Base-by-base conservation (phyloP, 2,797 vertebrate genomes). In the Sarcoramphus papa region DNA sequence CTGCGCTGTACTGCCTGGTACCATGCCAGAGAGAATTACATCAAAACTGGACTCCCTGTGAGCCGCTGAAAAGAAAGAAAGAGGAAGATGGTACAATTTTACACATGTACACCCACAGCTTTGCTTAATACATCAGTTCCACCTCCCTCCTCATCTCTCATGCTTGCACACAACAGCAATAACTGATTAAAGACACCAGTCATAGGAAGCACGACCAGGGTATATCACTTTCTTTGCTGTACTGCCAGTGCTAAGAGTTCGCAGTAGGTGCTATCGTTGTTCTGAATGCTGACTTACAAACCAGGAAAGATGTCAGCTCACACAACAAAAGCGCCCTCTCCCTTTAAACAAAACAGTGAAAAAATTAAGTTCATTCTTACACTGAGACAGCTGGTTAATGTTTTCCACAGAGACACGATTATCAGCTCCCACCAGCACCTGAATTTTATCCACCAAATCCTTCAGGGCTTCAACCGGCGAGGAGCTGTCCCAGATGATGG, bases 351-450 rank as follows among this genome's bases (percentile, higher is more conserved):
- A 45, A 92, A 50, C 14, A 45, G 33, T 31, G 33, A 64, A 25
- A 28, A 92, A 91, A 75, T 13, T 4, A 53, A 56, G 30, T 19
- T 68, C 7, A 12, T 48, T 88, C 98, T 98, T 95, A 99, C 99
- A 99, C 13, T 98, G 96, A 79, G 97, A 43, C 31, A 99, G 96
- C 37, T 98, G 98, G 77, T 98, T 97, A 84, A 98, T 70, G 25
- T 99, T 99, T 96, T 99, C 99, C 89, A 99, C 97, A 1, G 97
- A 98, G 21, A 99, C 97, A 4, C 67, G 97, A 59, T 97, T 98
- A 21, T 97, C 97, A 1, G 90, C 67, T 56, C 99, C 99, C 23
- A 99, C 98, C 8, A 92, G 9, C 0, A 57, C 76, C 15, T 97
- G 97, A 54, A 99, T 86, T 24, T 97, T 95, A 57, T 98, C 97